Evolutionary conservation across 2,113 vertebrate species (phyloP), one percentile per base, ranked within the genome.

Genomic region (Equus przewalskii): DNA sequence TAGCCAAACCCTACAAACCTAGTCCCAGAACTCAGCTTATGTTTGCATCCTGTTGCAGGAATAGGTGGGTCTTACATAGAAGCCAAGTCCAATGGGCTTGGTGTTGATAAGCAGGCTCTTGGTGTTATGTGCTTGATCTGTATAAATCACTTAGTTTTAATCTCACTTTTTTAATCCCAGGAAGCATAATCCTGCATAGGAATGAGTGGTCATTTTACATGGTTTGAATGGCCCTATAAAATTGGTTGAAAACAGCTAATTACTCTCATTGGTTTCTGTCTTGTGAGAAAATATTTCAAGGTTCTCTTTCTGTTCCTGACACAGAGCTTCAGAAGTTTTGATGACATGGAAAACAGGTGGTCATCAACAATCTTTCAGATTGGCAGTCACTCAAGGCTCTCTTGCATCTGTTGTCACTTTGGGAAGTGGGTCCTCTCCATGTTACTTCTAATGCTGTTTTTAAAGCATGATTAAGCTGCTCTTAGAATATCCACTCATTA

Each of bases 301-400:
- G 3, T 81, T 86, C 62, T 79, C 19, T 91, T 85, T 94, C 76
- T 82, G 83, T 95, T 60, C 73, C 58, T 54, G 28, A 75, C 65
- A 67, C 36, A 83, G 80, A 69, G 11, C 84, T 84, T 64, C 44
- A 44, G 56, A 91, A 13, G 19, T 85, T 44, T 84, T 51, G 72
- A 67, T 75, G 97, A 70, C 51, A 19, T 49, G 56, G 64, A 33
- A 82, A 97, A 83, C 93, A 95, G 87, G 86, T 83, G 89, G n/a
- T 46, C 44, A 49, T 28, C 24, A 65, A 33, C n/a, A 56, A 3
- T 64, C 41, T 79, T 86, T 96, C 19, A 16, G 30, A 64, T 1
- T 89, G 96, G 91, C 78, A 91, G 75, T 49, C 41, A 13, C 54
- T 64, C 75, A 75, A 73, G 46, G n/a, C 33, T 72, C 30, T 79